Evolutionary conservation across 92 coral and sea anemone species (phyloP), one percentile per base, ranked within the genome.

Genomic region (Pocillopora meandrina): DNA sequence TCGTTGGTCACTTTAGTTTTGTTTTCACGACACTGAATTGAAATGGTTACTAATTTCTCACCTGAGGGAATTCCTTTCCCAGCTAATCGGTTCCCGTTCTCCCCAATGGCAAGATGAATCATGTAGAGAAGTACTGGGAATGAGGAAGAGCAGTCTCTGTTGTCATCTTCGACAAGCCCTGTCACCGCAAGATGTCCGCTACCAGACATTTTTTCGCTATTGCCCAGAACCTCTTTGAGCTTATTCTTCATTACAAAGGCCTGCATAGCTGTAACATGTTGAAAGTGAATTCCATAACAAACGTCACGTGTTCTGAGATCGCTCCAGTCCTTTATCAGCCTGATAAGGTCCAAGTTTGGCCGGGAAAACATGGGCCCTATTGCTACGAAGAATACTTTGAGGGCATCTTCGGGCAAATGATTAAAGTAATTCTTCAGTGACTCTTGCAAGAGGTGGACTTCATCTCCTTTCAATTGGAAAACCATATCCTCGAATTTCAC

Each of bases 41-140:
- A n/a, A 70, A 16, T 56, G 12, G 47, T 66, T 19, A 14, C 7
- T 12, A 14, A 21, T 60, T 13, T 56, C 17, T 61, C 23, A 82
- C 99, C 99, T 62, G 99, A 93, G 16, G 98, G 90, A 47, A 92
- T 89, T 70, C 98, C 95, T 86, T 94, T 86, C 16, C 98, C 93
- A 81, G 99, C 89, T 47, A 95, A 93, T 77, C 99, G 87, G 80
- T 94, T 89, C 3, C 99, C 99, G 74, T 96, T 96, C 88, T 96
- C 99, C 16, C 99, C 99, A 81, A 92, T 86, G 57, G 99, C 97
- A 47, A 96, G 88, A 74, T 96, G 99, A 56, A 96, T 92, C 86
- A 96, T 84, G 72, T 96, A 96, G 52, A 96, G 78, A 70, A 96
- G 81, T 63, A 96, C 98, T 26, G 99, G 98, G 61, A 92, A 92